Evolutionary conservation across 2,113 vertebrate species (phyloP).

Genomic region (Beaufortia kweichowensis): DNA sequence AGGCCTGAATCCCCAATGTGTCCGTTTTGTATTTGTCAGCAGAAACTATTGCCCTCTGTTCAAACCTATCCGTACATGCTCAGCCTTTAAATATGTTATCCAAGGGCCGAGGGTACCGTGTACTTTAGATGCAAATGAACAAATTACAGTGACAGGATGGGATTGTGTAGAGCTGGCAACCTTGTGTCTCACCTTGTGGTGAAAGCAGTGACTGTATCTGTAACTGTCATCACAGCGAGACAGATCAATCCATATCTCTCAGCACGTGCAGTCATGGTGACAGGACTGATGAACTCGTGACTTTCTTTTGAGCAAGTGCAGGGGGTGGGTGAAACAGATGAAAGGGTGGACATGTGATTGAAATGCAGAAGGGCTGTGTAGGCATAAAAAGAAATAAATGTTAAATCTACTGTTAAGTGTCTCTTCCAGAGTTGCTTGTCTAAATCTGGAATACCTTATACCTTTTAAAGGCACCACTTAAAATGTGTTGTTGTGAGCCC

Average conservation of each 20-base stretch:
- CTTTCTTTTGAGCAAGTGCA: slow-evolving; percentile 36
- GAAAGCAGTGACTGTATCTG: slow-evolving; percentile 16
- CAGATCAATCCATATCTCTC: slow-evolving; percentile 46
- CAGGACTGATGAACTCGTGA: slow-evolving; percentile 27
- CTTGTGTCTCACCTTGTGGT: slow-evolving; percentile 46
- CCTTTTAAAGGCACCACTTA: neutral
- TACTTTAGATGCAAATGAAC: slow-evolving; percentile 49
- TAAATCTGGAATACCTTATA: neutral
- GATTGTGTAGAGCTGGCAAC: slow-evolving; percentile 31
- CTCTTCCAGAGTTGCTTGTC: slow-evolving; percentile 1
- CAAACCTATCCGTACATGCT: slow-evolving; percentile 34
- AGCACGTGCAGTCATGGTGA: slow-evolving; percentile 32
- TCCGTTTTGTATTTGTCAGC: slow-evolving; percentile 48
- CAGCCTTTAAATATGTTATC: slow-evolving; percentile 42
- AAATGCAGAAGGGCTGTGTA: neutral
- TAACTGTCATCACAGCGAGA: slow-evolving; percentile 36
- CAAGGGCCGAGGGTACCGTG: slow-evolving; percentile 22
- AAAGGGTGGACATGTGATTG: neutral
- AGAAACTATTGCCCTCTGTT: slow-evolving; percentile 42
- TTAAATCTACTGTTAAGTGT: slow-evolving; percentile 3
- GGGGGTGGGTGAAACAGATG: neutral
- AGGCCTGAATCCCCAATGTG: slow-evolving; percentile 44
- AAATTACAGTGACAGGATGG: slow-evolving; percentile 20
- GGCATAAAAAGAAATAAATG: slow-evolving; percentile 3
- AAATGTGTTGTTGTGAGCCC: neutral